Evolutionary conservation across 1,140 invertebrate species (phyloP), one percentile per base, ranked within the genome.

Genomic region (Heliconius congener): DNA sequence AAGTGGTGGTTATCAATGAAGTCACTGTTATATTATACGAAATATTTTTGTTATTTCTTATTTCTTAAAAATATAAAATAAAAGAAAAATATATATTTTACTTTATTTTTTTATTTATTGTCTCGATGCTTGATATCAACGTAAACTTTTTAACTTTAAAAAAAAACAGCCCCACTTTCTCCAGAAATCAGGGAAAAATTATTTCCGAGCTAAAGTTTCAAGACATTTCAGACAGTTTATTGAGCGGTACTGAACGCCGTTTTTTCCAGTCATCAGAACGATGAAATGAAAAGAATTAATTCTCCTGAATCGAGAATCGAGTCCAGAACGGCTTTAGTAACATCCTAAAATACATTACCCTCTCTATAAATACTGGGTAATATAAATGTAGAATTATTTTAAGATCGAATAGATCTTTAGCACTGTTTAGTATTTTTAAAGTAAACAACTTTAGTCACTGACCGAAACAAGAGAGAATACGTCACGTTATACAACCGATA

Each of bases 401-500:
- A 1, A 16, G 23, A n/a, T 66, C 11, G 11, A 30, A 66, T 66
- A 66, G 9, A 39, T 37, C 71, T 72, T 27, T 42, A 72, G 37
- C 71, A 39, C 34, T 72, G 71, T 52, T 74, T 16, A 52, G 27
- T 74, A 55, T 52, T 18, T 74, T 74, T 30, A 74, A 74, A 74
- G 46, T 74, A 52, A 74, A 74, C 73, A 74, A 27, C 3, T 52
- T 52, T 27, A 73, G 72, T 73, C 72, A 73, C 50, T 37, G 70
- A 8, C 16, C 50, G 46, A 16, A 73, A 73, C 19, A 50, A 46
- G 23, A 73, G 27, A 16, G 16, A n/a, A 39, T 52, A 42, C 72
- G 27, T 74, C 39, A 52, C n/a, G 27, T 55, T 72, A 34, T 73
- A 27, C 39, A 73, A 46, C 13, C 11, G 34, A 30, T 57, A 34